Conservation (phyloP, 2,113 vertebrate species). For the Lepidothrix coronata region DNA sequence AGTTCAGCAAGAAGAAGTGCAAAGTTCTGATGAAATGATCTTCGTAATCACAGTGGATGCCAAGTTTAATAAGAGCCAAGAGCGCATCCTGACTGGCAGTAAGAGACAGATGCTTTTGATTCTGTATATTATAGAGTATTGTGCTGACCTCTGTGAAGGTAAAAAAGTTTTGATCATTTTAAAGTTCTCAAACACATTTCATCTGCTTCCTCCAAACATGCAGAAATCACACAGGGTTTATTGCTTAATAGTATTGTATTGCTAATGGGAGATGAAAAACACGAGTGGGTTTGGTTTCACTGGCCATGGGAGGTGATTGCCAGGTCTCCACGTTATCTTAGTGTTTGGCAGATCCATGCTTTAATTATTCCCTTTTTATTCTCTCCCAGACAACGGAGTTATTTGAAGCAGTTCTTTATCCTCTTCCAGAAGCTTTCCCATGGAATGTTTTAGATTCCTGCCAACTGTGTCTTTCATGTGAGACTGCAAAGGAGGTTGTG, state of each 20-base stretch:
- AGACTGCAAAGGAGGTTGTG: constrained; percentile 50
- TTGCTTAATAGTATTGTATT: neutral
- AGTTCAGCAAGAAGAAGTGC: neutral
- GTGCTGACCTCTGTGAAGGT: neutral
- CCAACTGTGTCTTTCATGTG: constrained; percentile 38
- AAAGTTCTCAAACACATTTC: neutral
- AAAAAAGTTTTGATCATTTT: neutral
- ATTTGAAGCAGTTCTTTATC: constrained; percentile 30
- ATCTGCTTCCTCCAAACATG: neutral
- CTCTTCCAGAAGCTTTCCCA: constrained; percentile 35
- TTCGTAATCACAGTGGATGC: neutral
- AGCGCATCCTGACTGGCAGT: neutral
- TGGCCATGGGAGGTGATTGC: neutral
- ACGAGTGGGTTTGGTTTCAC: neutral
- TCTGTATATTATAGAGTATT: neutral
- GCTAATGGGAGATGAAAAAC: neutral
- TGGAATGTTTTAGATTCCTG: constrained; percentile 24
- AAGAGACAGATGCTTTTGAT: neutral
- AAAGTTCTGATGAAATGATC: neutral
- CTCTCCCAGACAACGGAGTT: neutral
- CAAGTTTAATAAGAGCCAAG: neutral
- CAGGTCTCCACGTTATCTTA: neutral
- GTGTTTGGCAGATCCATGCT: neutral
- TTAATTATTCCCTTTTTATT: constrained; percentile 11
- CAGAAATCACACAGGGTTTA: neutral